phyloP scores from a whole-genome alignment of 2,888 invertebrate species.

The Antheraea yamamai region DNA sequence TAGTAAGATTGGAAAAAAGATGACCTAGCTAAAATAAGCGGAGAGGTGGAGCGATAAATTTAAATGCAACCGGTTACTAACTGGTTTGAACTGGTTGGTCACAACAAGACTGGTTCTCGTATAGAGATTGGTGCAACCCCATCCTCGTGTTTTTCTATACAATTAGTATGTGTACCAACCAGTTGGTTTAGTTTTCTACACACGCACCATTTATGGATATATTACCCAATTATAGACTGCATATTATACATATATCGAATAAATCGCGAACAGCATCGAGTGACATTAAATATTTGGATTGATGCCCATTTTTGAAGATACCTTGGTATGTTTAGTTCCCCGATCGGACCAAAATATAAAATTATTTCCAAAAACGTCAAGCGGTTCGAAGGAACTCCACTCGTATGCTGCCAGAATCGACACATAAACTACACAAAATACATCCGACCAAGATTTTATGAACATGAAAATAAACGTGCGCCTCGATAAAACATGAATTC shows the following conservation, averaged over 20 bases:
- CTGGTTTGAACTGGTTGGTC: conserved; percentile 41
- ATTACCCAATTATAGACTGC: conserved; percentile 27
- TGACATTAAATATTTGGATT: conserved; percentile 26
- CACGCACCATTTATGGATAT: conserved; percentile 23
- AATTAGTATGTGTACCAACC: conserved; percentile 35
- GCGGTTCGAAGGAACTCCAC: not conserved
- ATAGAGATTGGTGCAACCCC: conserved; percentile 57
- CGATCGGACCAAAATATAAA: conserved; percentile 18
- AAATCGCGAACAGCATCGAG: conserved; percentile 21
- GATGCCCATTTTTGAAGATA: conserved; percentile 28
- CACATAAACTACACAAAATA: conserved; percentile 18
- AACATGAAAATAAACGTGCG: conserved; percentile 31
- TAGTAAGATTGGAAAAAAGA: conserved; percentile 51
- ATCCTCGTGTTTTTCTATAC: conserved; percentile 44
- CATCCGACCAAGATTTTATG: conserved; percentile 21
- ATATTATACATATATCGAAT: conserved; percentile 17
- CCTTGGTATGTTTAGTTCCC: conserved; percentile 23
- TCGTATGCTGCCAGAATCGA: not conserved
- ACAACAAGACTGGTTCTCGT: conserved; percentile 36
- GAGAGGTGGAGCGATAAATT: conserved; percentile 48
- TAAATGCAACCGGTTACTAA: conserved; percentile 46
- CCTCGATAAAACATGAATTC: conserved; percentile 34
- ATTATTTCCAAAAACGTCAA: conserved; percentile 6
- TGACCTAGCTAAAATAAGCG: conserved; percentile 52
- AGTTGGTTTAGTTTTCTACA: conserved; percentile 39